Evolutionary conservation across 2,888 invertebrate genomes (phyloP).

Genomic region (Cybosia mesomella): DNA sequence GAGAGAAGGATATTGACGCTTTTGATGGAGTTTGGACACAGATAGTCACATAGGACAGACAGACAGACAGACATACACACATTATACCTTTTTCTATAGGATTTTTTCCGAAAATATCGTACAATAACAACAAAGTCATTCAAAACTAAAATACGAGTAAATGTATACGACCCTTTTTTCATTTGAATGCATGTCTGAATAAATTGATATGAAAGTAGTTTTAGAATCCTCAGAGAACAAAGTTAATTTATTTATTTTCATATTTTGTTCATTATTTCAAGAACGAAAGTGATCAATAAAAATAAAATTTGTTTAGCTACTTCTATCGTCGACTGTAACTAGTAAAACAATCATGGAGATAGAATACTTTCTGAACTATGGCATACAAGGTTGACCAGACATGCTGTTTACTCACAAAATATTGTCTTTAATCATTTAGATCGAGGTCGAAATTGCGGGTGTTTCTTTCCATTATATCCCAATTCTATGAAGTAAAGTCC

Average conservation of each 20-base stretch:
- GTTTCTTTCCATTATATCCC: neutral
- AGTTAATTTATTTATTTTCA: neutral
- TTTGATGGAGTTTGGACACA: neutral
- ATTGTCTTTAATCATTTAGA: constrained; percentile 5
- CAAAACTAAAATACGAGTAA: no score
- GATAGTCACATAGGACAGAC: no score
- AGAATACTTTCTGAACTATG: neutral
- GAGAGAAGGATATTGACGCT: neutral
- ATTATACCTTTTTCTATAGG: neutral
- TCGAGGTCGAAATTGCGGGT: neutral
- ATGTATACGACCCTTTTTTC: no score
- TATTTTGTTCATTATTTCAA: neutral
- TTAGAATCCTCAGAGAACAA: no score
- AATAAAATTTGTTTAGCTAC: neutral
- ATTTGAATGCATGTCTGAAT: no score
- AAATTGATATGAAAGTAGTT: no score
- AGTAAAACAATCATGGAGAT: neutral
- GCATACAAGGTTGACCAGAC: neutral
- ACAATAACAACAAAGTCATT: no score
- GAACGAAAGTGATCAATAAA: no score
- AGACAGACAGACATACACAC: neutral
- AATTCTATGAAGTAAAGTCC: neutral
- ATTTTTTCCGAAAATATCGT: neutral
- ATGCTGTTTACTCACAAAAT: neutral
- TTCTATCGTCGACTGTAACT: neutral